Base-by-base conservation (phyloP, 2,888 invertebrate genomes). In the Dorcus parallelipipedus region DNA sequence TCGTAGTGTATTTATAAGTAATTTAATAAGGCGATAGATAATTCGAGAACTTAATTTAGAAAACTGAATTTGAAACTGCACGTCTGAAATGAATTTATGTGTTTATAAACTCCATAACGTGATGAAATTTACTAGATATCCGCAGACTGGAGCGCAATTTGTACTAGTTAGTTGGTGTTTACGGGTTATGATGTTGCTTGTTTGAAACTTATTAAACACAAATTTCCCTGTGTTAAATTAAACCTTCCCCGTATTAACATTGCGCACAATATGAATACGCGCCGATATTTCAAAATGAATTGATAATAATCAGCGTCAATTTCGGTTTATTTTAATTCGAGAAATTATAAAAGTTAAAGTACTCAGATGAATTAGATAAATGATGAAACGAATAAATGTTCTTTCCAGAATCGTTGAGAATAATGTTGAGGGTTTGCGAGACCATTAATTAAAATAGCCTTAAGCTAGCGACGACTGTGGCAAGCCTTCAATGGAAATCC, bases 401-500 rank as follows among this genome's bases (percentile, higher is more conserved):
- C 45, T 45, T 45, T 45, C 23, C 45, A 59, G 56, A 56, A 56
- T 59, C 56, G 60, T 55, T 61, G 59, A 56, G 61, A 60, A 63
- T 57, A 55, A 1, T 45, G 45, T 45, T 23, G 23, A 45, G 45
- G 23, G 17, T 23, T 45, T 45, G 17, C 23, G 45, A 45, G 14
- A 20, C 45, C 45, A 45, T 62, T 62, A 62, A 62, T 62, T 62
- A 62, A 60, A 58, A 62, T 62, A 38, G 62, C 62, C 60, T 49
- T 41, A 49, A 58, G 62, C 62, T 51, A 56, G 47, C 58, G 61
- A 61, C 61, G 51, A 49, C 52, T 54, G 26, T 50, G 50, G 45
- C 33, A 47, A 20, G 56, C 20, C 47, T 33, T 56, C 56, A 45
- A 45, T 45, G 45, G 23, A 45, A 45, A 45, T 45, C 17, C 45